phyloP scores from a whole-genome alignment of 2,888 invertebrate species.

The Anticlea derivata region DNA sequence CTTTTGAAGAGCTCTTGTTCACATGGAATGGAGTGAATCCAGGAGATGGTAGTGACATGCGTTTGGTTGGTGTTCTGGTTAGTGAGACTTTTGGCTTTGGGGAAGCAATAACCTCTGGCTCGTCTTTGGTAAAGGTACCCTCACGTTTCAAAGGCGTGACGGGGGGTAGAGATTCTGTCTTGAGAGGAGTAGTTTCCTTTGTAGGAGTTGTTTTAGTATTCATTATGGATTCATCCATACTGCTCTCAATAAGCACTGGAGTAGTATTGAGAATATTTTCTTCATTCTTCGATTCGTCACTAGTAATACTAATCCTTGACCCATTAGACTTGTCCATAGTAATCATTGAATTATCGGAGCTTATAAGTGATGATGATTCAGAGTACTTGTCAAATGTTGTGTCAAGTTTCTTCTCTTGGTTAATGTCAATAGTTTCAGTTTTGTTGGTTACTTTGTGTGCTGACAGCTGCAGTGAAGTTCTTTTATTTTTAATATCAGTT shows the following conservation, averaged over 20 bases:
- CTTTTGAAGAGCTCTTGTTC: constrained; percentile 48
- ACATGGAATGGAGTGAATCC: constrained; percentile 67
- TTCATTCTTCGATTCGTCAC: constrained; percentile 57
- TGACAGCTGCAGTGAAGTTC: constrained; percentile 6
- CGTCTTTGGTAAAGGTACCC: constrained; percentile 73
- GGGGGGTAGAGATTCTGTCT: constrained; percentile 12
- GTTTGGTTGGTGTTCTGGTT: constrained; percentile 50
- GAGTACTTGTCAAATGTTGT: constrained; percentile 56
- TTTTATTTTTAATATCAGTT: constrained; percentile 5
- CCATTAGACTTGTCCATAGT: constrained; percentile 52
- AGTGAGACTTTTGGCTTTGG: constrained; percentile 20
- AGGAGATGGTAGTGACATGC: constrained; percentile 56
- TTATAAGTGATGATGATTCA: constrained; percentile 61
- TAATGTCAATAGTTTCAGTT: constrained; percentile 30
- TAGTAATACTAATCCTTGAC: constrained; percentile 65
- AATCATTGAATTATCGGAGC: constrained; percentile 53
- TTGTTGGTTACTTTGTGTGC: constrained; percentile 7
- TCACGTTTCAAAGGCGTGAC: constrained; percentile 63
- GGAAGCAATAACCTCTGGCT: constrained; percentile 40
- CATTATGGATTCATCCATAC: constrained; percentile 57
- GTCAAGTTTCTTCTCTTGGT: constrained; percentile 44
- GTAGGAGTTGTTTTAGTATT: constrained; percentile 23
- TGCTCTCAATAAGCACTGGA: constrained; percentile 68
- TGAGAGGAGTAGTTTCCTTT: constrained; percentile 4
- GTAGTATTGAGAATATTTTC: constrained; percentile 65